These are phyloP conservation scores for Sparidentex hasta DNA, from an alignment of 2,797 vertebrate species.

Conservation along the genomic window DNA sequence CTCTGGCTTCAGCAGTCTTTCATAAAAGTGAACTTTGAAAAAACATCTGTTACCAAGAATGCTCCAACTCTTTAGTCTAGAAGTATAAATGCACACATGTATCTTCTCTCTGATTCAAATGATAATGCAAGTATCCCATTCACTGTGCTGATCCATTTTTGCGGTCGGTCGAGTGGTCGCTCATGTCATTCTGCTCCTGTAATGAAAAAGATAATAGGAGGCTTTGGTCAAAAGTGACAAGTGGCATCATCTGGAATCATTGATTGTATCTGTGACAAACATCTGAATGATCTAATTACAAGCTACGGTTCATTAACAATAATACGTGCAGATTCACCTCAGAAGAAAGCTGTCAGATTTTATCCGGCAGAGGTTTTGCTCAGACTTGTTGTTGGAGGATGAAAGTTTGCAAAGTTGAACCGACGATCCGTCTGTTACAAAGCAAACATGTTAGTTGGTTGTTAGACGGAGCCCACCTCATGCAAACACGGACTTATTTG, in stretches of 20 bases:
- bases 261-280: constrained; percentile 40
- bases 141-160: constrained; percentile 12
- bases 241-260: constrained; percentile 43
- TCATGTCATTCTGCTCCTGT: constrained; percentile 6
- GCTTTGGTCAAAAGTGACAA: constrained; percentile 31
- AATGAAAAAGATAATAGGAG: constrained; percentile 15
- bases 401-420: constrained; percentile 3
- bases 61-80: not conserved
- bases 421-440: constrained; percentile 13
- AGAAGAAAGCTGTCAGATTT: constrained; percentile 21
- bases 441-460: not conserved
- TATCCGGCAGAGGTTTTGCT: constrained; percentile 8
- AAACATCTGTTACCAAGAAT: not conserved
- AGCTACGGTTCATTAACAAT: constrained; percentile 35
- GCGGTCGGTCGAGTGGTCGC: not conserved
- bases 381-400: constrained; percentile 11
- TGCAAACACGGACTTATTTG: not conserved
- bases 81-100: not conserved
- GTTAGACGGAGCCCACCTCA: not conserved
- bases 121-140: not conserved
- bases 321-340: constrained; percentile 42
- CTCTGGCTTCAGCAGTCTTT: too few relatives aligned
- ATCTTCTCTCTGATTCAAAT: not conserved
- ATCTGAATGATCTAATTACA: constrained; percentile 58
- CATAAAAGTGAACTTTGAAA: not conserved